Conservation (phyloP, 2,888 invertebrate genomes). For the Pollenia angustigena region DNA sequence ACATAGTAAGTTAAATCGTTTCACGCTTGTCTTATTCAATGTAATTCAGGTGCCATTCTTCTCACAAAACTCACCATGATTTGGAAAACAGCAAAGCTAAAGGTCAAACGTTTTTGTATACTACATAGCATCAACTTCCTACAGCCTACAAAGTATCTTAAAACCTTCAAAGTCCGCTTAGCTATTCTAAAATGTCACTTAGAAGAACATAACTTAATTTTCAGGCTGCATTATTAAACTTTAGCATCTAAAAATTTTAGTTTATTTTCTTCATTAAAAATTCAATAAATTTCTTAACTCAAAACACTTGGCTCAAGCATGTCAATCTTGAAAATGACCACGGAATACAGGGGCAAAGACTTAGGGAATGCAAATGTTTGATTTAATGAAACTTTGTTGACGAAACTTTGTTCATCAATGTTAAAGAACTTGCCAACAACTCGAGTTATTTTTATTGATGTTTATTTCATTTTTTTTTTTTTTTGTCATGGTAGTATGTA, state of each 20-base stretch:
- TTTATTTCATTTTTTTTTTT: not conserved
- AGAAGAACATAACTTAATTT: not conserved
- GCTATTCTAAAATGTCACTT: slow-evolving; percentile 3
- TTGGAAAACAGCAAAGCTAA: too few species aligned
- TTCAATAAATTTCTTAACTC: slow-evolving; percentile 14
- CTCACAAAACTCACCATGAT: too few species aligned
- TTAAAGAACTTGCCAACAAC: not conserved
- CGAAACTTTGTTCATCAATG: not conserved
- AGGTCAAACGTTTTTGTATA: too few species aligned
- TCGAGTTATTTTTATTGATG: not conserved
- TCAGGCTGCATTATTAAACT: not conserved
- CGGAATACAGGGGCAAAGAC: not conserved
- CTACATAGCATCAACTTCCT: too few species aligned
- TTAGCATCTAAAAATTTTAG: slow-evolving; percentile 12
- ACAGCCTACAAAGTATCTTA: too few species aligned
- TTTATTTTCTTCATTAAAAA: slow-evolving; percentile 20
- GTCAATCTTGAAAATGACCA: not conserved
- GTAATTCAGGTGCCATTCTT: too few species aligned
- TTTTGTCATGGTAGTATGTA: slow-evolving; percentile 37
- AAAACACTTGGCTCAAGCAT: slow-evolving; percentile 8
- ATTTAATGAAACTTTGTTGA: slow-evolving; percentile 7
- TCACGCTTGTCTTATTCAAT: too few species aligned
- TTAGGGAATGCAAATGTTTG: slow-evolving; percentile 47
- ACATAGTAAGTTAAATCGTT: too few species aligned
- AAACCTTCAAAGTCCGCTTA: too few species aligned